Conservation (phyloP, 2,888 invertebrate species). For the Eudemis profundana region DNA sequence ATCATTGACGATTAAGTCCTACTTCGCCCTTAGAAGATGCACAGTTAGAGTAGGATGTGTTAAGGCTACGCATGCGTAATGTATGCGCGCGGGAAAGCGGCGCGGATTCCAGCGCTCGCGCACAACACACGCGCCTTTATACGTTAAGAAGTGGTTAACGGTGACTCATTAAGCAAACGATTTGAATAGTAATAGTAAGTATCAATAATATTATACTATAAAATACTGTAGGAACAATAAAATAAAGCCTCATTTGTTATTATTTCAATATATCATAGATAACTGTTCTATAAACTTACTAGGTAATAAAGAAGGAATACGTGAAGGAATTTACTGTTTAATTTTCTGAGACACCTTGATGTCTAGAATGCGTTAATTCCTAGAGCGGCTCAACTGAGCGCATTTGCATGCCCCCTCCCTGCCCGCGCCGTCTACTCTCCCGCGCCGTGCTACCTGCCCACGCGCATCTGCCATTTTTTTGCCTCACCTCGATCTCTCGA, state of each 20-base stretch:
- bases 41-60: slow-evolving; percentile 6
- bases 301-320: not conserved
- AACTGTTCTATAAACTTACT: too few species aligned
- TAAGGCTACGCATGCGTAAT: slow-evolving; percentile 21
- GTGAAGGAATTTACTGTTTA: slow-evolving; percentile 6
- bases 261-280: too few species aligned
- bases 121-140: not conserved
- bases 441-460: slow-evolving; percentile 63
- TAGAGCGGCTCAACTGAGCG: slow-evolving; percentile 35
- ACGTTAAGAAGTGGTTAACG: not conserved
- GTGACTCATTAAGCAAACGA: not conserved
- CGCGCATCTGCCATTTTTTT: slow-evolving; percentile 64
- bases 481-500: slow-evolving; percentile 49
- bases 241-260: too few species aligned
- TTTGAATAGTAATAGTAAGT: not conserved
- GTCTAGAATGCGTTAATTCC: slow-evolving; percentile 34
- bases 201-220: too few species aligned
- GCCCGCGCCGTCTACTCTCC: slow-evolving; percentile 15
- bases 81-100: slow-evolving; percentile 30
- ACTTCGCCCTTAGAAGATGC: not conserved
- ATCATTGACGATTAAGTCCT: too few species aligned
- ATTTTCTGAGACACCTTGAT: slow-evolving; percentile 25
- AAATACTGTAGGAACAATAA: too few species aligned
- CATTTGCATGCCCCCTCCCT: slow-evolving; percentile 61
- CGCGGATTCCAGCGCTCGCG: slow-evolving; percentile 11